Evolutionary conservation across 2,888 invertebrate genomes (phyloP), one percentile per base, ranked within the genome.

Genomic region (Cataglyphis cursor): DNA sequence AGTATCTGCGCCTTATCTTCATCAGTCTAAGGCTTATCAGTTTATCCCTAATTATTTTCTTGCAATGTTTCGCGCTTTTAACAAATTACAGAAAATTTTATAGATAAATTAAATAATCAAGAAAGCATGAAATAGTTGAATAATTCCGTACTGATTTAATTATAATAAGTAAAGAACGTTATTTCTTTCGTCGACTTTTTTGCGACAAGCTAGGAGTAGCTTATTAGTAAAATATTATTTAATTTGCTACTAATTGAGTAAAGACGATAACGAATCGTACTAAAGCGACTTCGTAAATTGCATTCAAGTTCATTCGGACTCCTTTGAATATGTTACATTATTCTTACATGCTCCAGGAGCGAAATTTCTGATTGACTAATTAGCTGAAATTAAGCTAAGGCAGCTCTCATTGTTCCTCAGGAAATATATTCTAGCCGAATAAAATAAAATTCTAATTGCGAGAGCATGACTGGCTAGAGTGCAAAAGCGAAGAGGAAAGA

Each of bases 401-500:
- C 57, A 72, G 70, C 62, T 78, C 66, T 38, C 15, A 66, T 9
- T 21, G 12, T 76, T 76, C 28, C 44, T 66, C 48, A 41, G 44
- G 51, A 76, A 76, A 54, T 66, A 76, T 18, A 54, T 64, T 75
- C 64, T 10, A 51, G 64, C 59, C 24, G 64, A 57, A 57, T 65
- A 38, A 68, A 76, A 76, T 66, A 54, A 65, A 65, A 48, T 70
- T 80, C n/a, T n/a, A 72, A 72, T 72, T 18, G 31, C 59, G 72
- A 48, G 59, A 80, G 78, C 78, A 80, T 72, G 72, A 80, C 59
- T 78, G 78, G 21, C 70, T 51, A 59, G 74, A 83, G 41, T 78
- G 78, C 44, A 59, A 31, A 28, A 21, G 21, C 21, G 81, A 35
- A 76, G 18, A 54, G 28, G 35, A 75, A 57, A 83, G 72, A 84